Evolutionary conservation across 2,888 invertebrate genomes (phyloP).

Genomic region (Drosophila multiciliata): DNA sequence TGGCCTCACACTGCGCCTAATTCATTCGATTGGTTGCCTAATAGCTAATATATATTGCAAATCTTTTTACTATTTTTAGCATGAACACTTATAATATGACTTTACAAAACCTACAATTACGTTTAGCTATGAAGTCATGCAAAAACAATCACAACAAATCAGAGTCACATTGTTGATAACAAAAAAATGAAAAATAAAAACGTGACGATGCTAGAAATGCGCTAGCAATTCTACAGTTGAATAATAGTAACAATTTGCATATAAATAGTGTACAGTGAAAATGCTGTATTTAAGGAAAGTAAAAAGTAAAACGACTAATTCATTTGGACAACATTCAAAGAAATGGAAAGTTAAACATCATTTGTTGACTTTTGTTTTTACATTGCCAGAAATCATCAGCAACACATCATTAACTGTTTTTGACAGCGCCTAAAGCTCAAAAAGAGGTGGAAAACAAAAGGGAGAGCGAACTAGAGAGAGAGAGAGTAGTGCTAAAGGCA

Average conservation of each 20-base stretch:
- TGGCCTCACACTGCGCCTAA: conserved; percentile 35
- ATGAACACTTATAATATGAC: conserved; percentile 11
- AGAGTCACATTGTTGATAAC: conserved; percentile 37
- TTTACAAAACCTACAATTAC: conserved; percentile 44
- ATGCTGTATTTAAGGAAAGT: conserved; percentile 16
- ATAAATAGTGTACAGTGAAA: conserved; percentile 12
- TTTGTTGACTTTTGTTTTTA: conserved; percentile 40
- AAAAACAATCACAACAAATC: conserved; percentile 25
- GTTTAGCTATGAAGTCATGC: conserved; percentile 62
- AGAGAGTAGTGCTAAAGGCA: conserved; percentile 2
- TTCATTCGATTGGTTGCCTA: conserved; percentile 25
- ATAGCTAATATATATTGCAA: neutral
- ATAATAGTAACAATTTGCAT: conserved; percentile 24
- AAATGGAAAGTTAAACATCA: conserved; percentile 63
- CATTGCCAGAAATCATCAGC: conserved; percentile 26
- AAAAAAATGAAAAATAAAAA: conserved; percentile 14
- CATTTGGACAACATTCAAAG: conserved; percentile 24
- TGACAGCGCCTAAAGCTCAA: conserved; percentile 38
- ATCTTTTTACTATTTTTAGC: conserved; percentile 47
- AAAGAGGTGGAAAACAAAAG: neutral
- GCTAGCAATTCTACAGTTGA: conserved; percentile 11
- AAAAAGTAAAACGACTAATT: conserved; percentile 1
- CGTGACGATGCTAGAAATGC: conserved; percentile 13
- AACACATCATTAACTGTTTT: conserved; percentile 37
- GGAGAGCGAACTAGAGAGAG: conserved; percentile 8